Evolutionary conservation across 1,140 invertebrate genomes (phyloP), one percentile per base, ranked within the genome.

Genomic region (Metopolophium dirhodum): DNA sequence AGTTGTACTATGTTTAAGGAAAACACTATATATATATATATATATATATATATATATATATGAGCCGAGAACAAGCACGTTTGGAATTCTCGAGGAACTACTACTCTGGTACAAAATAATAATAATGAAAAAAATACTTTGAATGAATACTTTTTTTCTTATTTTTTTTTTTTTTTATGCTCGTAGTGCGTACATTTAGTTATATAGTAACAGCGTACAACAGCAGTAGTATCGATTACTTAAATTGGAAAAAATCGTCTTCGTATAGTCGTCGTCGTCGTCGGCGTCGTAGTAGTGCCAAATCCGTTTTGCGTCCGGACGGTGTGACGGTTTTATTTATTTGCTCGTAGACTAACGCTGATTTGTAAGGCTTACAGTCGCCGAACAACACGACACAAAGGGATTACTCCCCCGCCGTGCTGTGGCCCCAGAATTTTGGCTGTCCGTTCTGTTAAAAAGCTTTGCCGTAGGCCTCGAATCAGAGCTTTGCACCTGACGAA

Each of bases 221-320:
- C n/a, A n/a, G 45, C 68, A 37, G 68, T 51, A 37, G 3, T 92
- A 85, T 85, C 91, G 91, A 93, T 93, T 93, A 86, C 49, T 83
- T 86, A 93, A 93, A 93, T 93, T 93, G 82, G 91, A 86, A 93
- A 93, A 93, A 93, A 93, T 93, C 91, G 82, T 57, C 37, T 18
- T 68, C 57, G 87, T 45, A 83, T 9, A 41, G 26, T n/a, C 37
- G 23, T 45, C 11, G 35, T 86, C 91, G 49, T 85, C 49, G 9
- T 61, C 54, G 87, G 23, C 35, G 23, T 61, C 1, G 35, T 8
- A 18, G 88, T 57, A 18, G 82, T 93, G 91, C 91, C 91, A 93
- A 93, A 93, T 93, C 91, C 91, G 91, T 85, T 93, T 93, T 86
- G 91, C 77, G 91, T 54, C 77, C 82, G 47, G 49, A 92, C 45